Base-by-base conservation (phyloP, 2,113 vertebrate species). In the Oryzias curvinotus region DNA sequence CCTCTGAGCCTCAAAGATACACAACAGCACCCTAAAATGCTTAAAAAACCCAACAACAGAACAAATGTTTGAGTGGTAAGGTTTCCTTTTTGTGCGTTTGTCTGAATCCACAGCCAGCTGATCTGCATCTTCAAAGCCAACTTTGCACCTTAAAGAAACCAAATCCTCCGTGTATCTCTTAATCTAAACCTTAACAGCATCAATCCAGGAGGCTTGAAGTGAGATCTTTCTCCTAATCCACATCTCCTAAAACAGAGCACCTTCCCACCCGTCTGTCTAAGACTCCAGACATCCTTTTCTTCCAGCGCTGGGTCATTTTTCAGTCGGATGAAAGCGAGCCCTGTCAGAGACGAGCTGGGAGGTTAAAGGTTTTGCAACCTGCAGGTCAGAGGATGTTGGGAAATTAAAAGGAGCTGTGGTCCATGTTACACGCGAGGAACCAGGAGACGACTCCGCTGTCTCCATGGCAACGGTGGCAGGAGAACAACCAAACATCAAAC, bases 301-400 rank as follows among this genome's bases (percentile, higher is more conserved):
- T 63, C 25, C 45, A 16, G 44, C 21, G 69, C 30, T 25, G 66
- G 60, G 51, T 57, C 42, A 45, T 52, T 57, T 42, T 48, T 55
- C 74, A 53, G 51, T 17, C 41, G 15, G 36, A 62, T 77, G 70
- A 75, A 80, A 75, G 67, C 66, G 1, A 17, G 6, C 65, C 23
- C 62, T 57, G 70, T 73, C 71, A 57, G 54, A 53, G 45, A 21
- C 14, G 21, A 69, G 81, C 8, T 46, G 36, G 78, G 53, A 81
- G 78, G 82, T 77, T n/a, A 65, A 10, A 6, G 0, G 41, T 50
- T 54, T 28, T 1, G 1, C 12, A 19, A 58, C 16, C 49, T 42
- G 43, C 54, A 44, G 85, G 79, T 85, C 79, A 48, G 30, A 42
- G 17, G 72, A 65, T 81, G 78, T 68, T 66, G 84, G 80, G 85